Conservation (phyloP, 2,888 invertebrate genomes). For the Exocentrus adspersus region DNA sequence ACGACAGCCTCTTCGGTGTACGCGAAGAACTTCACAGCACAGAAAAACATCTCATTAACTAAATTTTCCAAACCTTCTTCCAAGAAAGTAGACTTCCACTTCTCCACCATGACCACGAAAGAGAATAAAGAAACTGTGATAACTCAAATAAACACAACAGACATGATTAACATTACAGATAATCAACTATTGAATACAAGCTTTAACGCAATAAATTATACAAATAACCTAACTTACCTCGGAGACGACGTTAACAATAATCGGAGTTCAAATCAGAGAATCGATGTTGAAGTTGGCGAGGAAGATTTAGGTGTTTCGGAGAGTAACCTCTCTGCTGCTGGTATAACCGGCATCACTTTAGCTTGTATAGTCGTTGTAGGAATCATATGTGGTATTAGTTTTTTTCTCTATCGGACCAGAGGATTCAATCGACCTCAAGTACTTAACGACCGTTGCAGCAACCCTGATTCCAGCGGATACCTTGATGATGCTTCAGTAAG, state of each 20-base stretch:
- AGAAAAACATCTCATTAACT: constrained; percentile 31
- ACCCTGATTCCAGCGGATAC: constrained; percentile 87
- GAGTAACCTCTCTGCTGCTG: constrained; percentile 58
- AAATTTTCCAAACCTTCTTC: constrained; percentile 44
- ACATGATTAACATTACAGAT: constrained; percentile 49
- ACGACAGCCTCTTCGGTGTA: constrained; percentile 39
- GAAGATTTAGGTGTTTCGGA: constrained; percentile 36
- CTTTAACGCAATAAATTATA: constrained; percentile 50
- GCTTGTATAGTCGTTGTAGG: constrained; percentile 73
- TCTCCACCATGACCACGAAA: constrained; percentile 37
- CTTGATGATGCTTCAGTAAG: constrained; percentile 87
- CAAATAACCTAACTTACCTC: constrained; percentile 53
- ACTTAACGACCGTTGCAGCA: constrained; percentile 82
- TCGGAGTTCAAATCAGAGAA: constrained; percentile 47
- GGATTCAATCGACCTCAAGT: constrained; percentile 86
- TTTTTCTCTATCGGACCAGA: constrained; percentile 75
- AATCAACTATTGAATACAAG: constrained; percentile 49
- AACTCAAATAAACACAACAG: constrained; percentile 51
- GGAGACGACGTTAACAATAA: constrained; percentile 50
- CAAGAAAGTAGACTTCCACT: constrained; percentile 43
- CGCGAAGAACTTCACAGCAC: constrained; percentile 31
- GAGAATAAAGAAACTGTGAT: constrained; percentile 59
- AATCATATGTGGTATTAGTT: constrained; percentile 72
- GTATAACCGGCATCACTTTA: constrained; percentile 76
- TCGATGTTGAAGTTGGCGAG: constrained; percentile 42